phyloP scores from a whole-genome alignment of 2,888 invertebrate genomes.

The Drosophila ustulata region DNA sequence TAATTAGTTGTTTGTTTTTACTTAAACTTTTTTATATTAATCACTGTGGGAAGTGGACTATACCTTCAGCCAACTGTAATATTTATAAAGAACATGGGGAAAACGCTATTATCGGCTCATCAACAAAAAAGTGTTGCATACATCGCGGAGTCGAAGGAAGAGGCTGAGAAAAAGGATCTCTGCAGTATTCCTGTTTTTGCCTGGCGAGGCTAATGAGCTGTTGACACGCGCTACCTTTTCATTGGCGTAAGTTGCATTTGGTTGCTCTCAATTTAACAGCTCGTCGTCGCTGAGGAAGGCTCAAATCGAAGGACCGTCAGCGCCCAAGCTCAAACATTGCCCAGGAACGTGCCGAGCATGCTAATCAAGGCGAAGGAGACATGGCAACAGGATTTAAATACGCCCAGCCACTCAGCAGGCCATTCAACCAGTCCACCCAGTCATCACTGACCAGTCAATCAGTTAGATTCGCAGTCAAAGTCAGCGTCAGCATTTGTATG shows the following conservation, averaged over 20 bases:
- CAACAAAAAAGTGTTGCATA: not conserved
- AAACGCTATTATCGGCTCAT: not conserved
- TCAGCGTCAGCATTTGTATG: slow-evolving; percentile 21
- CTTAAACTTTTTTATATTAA: too few species aligned
- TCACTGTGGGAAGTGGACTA: too few species aligned
- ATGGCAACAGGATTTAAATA: slow-evolving; percentile 52
- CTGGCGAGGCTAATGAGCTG: not conserved
- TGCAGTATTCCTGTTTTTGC: not conserved
- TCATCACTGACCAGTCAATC: not conserved
- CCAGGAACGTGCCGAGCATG: slow-evolving; percentile 60
- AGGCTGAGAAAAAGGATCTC: not conserved
- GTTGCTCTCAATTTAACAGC: slow-evolving; percentile 34
- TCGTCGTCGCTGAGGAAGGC: slow-evolving; percentile 12
- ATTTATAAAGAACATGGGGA: too few species aligned
- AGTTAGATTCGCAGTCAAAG: not conserved
- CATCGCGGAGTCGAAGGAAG: not conserved
- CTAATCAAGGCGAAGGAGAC: slow-evolving; percentile 42
- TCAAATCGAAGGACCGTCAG: slow-evolving; percentile 28
- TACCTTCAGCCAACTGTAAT: too few species aligned
- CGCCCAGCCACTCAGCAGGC: slow-evolving; percentile 35
- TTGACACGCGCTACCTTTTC: slow-evolving; percentile 21
- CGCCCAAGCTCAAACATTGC: slow-evolving; percentile 43
- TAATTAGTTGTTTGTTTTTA: too few species aligned
- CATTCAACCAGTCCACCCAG: slow-evolving; percentile 6
- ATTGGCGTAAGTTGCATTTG: slow-evolving; percentile 12